phyloP scores from a whole-genome alignment of 2,888 invertebrate species.

The Parthenolecanium corni region DNA sequence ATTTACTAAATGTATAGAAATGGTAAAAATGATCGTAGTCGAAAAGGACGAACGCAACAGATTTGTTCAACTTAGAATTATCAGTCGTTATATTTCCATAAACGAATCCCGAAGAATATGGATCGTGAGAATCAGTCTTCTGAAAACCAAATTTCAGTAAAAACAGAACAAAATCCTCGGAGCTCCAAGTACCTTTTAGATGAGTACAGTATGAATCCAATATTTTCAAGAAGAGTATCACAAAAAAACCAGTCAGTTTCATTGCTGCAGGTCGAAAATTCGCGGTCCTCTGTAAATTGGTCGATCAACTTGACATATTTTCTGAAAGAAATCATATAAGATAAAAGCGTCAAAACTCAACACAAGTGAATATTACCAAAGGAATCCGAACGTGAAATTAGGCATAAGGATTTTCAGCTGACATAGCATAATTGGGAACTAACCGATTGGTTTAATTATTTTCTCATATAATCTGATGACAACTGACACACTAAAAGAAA shows the following conservation, averaged over 20 bases:
- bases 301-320: too few relatives aligned
- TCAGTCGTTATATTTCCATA: constrained; percentile 78
- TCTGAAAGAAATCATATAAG: too few relatives aligned
- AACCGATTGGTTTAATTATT: too few relatives aligned
- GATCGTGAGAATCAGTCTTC: constrained; percentile 77
- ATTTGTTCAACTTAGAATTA: constrained; percentile 46
- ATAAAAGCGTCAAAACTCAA: too few relatives aligned
- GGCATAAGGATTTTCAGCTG: too few relatives aligned
- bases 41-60: constrained; percentile 76
- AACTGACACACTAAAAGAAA: too few relatives aligned
- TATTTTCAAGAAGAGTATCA: constrained; percentile 18
- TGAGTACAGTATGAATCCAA: constrained; percentile 37
- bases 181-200: constrained; percentile 52
- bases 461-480: too few relatives aligned
- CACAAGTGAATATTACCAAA: too few relatives aligned
- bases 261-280: too few relatives aligned
- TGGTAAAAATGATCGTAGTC: constrained; percentile 79
- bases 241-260: constrained; percentile 5
- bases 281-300: too few relatives aligned
- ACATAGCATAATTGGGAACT: too few relatives aligned
- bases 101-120: constrained; percentile 84
- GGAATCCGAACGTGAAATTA: too few relatives aligned
- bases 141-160: constrained; percentile 93
- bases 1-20: constrained; percentile 54
- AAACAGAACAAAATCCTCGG: constrained; percentile 72